A percentile compares a stretch with the other conserved stretches of the same genome.
phyloP scores from a whole-genome alignment of 2,888 invertebrate genomes.

The Drosophila bunnanda region DNA sequence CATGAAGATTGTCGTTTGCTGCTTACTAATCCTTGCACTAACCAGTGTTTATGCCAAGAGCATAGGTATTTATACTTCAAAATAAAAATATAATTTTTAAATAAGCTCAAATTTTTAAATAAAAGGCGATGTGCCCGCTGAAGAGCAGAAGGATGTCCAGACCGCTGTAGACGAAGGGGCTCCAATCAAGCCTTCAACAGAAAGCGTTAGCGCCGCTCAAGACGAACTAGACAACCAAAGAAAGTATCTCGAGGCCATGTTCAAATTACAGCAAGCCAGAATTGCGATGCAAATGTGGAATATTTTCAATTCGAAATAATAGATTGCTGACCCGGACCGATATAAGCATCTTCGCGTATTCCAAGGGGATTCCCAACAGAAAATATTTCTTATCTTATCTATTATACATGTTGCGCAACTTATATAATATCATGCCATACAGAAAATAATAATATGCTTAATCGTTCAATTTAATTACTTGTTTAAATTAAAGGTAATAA shows the following conservation, averaged over 20 bases:
- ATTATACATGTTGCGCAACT: not conserved
- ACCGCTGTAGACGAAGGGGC: not conserved
- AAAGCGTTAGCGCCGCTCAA: not conserved
- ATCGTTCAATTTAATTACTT: not conserved
- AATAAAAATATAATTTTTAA: not conserved
- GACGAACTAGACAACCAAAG: not conserved
- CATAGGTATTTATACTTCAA: not conserved
- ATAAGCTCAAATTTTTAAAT: not conserved
- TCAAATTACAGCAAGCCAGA: not conserved
- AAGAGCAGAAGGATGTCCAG: not conserved
- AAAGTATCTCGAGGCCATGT: not conserved
- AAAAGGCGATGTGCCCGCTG: not conserved
- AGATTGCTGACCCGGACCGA: not conserved
- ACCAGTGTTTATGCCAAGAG: slow-evolving; percentile 1
- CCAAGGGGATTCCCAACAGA: not conserved
- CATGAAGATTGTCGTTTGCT: not conserved
- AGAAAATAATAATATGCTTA: not conserved
- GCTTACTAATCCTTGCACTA: not conserved
- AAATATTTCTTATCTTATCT: not conserved
- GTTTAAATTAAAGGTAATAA: not conserved
- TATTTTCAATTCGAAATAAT: slow-evolving; percentile 4
- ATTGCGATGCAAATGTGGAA: slow-evolving; percentile 3
- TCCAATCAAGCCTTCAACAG: not conserved
- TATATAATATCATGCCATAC: not conserved
- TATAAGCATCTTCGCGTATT: not conserved